A percentile compares a stretch with the other conserved stretches of the same genome.
Conservation (phyloP, 35 echinoderm and acorn worm genomes). For the Heliocidaris erythrogramma region DNA sequence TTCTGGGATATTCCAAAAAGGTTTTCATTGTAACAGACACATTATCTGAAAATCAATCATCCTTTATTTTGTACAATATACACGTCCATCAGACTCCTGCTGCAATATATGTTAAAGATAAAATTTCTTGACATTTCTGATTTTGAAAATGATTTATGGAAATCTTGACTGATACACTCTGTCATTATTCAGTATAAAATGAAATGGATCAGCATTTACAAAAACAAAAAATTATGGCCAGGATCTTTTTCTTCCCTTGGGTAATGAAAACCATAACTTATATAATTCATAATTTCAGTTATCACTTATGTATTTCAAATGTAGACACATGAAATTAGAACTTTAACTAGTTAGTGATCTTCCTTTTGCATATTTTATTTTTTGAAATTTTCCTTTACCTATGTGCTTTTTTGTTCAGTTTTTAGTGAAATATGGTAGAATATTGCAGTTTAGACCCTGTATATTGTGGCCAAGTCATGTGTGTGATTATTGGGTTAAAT, state of each 20-base stretch:
- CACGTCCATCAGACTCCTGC: not conserved
- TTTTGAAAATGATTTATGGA: too few relatives aligned
- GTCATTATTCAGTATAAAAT: not conserved
- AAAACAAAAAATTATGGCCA: not conserved
- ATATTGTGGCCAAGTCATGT: constrained; percentile 9
- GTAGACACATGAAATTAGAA: not conserved
- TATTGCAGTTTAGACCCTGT: not conserved
- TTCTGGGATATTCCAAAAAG: not conserved
- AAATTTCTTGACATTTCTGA: not conserved
- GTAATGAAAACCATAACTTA: not conserved
- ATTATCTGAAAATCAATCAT: not conserved
- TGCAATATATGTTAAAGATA: not conserved
- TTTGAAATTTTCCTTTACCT: not conserved
- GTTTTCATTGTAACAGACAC: not conserved
- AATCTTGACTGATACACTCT: not conserved
- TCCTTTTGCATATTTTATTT: not conserved
- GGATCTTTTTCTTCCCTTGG: not conserved
- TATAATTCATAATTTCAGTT: not conserved
- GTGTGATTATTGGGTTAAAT: not conserved
- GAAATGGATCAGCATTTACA: not conserved
- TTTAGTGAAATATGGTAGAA: not conserved
- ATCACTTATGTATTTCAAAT: not conserved
- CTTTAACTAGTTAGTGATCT: not conserved
- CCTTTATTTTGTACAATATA: not conserved
- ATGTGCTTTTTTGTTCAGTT: not conserved